phyloP scores from a whole-genome alignment of 2,113 vertebrate species.

The Antechinus stuartii region DNA sequence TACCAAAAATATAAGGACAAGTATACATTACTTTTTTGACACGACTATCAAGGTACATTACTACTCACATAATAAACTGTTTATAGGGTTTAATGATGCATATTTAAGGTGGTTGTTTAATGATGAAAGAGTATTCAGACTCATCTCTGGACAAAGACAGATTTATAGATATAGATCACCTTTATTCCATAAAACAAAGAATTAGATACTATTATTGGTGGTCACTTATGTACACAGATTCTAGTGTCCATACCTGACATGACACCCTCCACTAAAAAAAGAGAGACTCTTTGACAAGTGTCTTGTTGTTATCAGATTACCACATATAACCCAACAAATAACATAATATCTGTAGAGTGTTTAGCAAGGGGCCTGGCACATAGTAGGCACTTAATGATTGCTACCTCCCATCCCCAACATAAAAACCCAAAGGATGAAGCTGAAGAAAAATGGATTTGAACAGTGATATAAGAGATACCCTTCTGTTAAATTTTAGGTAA shows the following conservation, averaged over 20 bases:
- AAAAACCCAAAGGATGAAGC: neutral
- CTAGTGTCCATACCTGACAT: neutral
- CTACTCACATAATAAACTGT: neutral
- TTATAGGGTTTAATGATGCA: neutral
- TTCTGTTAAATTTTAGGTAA: neutral
- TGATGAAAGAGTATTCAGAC: neutral
- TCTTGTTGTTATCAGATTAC: neutral
- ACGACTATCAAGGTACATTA: slow-evolving; percentile 44
- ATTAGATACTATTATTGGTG: neutral
- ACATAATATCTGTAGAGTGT: neutral
- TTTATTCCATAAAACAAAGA: neutral
- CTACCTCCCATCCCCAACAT: neutral
- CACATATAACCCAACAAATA: neutral
- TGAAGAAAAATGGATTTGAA: neutral
- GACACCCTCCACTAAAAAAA: neutral
- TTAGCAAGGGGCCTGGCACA: neutral
- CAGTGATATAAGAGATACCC: neutral
- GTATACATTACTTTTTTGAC: slow-evolving; percentile 25
- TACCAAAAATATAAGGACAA: neutral
- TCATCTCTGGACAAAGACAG: neutral
- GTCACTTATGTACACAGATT: neutral
- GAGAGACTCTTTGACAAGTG: neutral
- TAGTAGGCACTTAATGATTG: neutral
- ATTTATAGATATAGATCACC: neutral
- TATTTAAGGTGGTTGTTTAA: neutral